phyloP scores from a whole-genome alignment of 2,888 invertebrate genomes.

The Trisateles emortualis region DNA sequence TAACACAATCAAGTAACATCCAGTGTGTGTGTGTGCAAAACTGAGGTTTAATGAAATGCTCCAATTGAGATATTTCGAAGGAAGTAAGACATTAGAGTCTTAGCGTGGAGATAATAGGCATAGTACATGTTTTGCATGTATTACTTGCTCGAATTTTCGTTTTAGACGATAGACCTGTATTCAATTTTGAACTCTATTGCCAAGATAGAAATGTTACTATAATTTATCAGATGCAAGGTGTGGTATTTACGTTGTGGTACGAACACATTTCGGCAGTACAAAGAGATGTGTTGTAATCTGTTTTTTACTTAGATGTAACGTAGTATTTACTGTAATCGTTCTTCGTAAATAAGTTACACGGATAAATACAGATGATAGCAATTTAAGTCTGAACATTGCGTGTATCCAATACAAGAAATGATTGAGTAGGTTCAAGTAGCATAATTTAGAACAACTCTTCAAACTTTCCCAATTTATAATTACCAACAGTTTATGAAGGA shows the following conservation, averaged over 20 bases:
- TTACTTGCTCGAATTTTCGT: constrained; percentile 23
- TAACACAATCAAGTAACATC: constrained; percentile 28
- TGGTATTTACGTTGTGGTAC: not conserved
- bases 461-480: constrained; percentile 48
- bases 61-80: constrained; percentile 42
- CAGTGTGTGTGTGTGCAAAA: constrained; percentile 48
- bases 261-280: constrained; percentile 1
- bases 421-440: constrained; percentile 38
- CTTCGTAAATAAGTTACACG: constrained; percentile 5
- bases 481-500: constrained; percentile 41
- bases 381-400: constrained; percentile 35
- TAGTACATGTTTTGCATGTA: constrained; percentile 31
- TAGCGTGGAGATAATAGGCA: constrained; percentile 39
- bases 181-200: constrained; percentile 18
- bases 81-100: constrained; percentile 46
- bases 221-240: not conserved
- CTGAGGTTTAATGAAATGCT: constrained; percentile 45
- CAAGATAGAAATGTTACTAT: constrained; percentile 8
- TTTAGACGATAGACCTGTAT: constrained; percentile 3
- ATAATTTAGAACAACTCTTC: constrained; percentile 30
- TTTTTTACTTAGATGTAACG: constrained; percentile 2
- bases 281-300: constrained; percentile 4
- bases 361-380: constrained; percentile 29
- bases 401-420: constrained; percentile 34
- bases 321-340: constrained; percentile 14